Conservation (phyloP, 1,140 invertebrate species). For the Drosophila orosa region DNA sequence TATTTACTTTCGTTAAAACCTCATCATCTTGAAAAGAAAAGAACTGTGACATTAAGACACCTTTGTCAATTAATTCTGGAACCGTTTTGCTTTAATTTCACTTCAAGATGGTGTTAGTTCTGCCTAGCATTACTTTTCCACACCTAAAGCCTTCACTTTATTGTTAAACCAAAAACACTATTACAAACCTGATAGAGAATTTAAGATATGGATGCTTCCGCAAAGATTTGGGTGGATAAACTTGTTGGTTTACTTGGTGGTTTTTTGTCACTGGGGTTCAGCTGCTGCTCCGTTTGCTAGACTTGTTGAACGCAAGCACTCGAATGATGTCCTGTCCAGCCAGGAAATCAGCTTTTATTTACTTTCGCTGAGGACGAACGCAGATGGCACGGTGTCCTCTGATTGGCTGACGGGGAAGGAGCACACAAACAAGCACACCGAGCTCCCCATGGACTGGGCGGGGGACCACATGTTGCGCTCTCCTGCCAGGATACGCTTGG, state of each 20-base stretch:
- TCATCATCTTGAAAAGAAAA: neutral
- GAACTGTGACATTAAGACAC: neutral
- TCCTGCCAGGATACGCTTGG: constrained; percentile 39
- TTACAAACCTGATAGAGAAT: constrained; percentile 25
- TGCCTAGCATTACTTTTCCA: neutral
- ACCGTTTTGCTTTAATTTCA: neutral
- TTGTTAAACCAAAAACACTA: neutral
- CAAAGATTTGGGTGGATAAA: neutral
- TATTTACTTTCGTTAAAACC: neutral
- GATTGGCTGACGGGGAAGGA: constrained; percentile 57
- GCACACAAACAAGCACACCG: constrained; percentile 14
- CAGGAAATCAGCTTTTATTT: constrained; percentile 82
- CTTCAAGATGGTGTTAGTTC: neutral
- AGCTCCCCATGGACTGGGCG: neutral
- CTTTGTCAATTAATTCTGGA: neutral
- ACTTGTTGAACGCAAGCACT: constrained; percentile 76
- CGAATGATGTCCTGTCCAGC: constrained; percentile 69
- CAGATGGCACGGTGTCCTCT: constrained; percentile 38
- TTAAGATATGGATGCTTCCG: constrained; percentile 9
- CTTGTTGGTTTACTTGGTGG: constrained; percentile 1
- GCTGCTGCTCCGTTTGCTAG: constrained; percentile 32
- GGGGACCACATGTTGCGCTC: constrained; percentile 71
- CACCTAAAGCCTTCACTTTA: neutral
- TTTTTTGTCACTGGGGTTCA: constrained; percentile 6
- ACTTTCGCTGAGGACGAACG: constrained; percentile 54